Evolutionary conservation across 2,888 invertebrate genomes (phyloP).

Genomic region (Cerastis rubricosa): DNA sequence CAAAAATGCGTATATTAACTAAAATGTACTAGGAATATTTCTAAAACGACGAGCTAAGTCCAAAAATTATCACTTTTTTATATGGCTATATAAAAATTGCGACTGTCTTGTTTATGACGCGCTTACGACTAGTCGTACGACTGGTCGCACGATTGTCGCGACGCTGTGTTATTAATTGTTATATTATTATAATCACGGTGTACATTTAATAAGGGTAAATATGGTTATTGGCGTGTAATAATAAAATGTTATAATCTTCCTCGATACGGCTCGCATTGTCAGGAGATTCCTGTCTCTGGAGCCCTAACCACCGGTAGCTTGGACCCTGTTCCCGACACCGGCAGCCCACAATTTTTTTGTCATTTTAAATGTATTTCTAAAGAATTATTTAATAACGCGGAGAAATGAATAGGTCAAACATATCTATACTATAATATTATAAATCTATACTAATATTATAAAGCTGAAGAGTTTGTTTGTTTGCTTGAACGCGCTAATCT

Average conservation of each 20-base stretch:
- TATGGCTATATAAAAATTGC: conserved; percentile 26
- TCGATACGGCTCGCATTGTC: background rate
- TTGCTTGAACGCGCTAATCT: too few relatives aligned
- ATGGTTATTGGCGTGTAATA: conserved; percentile 21
- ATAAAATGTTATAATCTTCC: background rate
- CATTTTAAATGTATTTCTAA: too few relatives aligned
- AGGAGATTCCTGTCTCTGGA: background rate
- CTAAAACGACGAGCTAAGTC: conserved; percentile 42
- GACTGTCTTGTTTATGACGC: conserved; percentile 29
- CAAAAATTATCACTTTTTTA: conserved; percentile 54
- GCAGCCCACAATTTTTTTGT: background rate
- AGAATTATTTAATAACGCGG: background rate
- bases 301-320: background rate
- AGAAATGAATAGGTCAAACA: too few relatives aligned
- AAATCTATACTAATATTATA: too few relatives aligned
- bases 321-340: background rate
- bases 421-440: too few relatives aligned
- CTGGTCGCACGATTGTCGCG: conserved; percentile 38
- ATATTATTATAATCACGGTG: conserved; percentile 45
- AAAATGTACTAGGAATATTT: conserved; percentile 46
- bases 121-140: conserved; percentile 47
- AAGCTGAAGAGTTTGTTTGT: too few relatives aligned
- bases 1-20: conserved; percentile 33
- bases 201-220: conserved; percentile 46
- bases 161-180: conserved; percentile 52